Percentiles rank a stretch among this genome's conserved stretches.
These are phyloP conservation scores for Nothocercus julius DNA, from an alignment of 2,113 vertebrate species.

Conservation along the genomic window DNA sequence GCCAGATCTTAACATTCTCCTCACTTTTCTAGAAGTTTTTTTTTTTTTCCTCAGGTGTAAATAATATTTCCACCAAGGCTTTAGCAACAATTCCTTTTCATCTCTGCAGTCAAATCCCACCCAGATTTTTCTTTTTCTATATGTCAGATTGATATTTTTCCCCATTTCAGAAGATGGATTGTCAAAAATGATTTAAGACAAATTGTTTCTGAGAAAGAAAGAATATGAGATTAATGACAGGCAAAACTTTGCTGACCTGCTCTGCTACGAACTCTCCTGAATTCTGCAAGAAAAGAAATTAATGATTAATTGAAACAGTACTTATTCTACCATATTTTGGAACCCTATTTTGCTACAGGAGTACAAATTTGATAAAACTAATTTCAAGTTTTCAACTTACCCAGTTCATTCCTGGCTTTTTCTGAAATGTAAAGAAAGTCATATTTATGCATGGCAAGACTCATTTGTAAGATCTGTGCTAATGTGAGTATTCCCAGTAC, in stretches of 20 bases:
- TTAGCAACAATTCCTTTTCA: too few relatives aligned
- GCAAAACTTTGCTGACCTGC: background rate
- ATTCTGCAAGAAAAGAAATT: background rate
- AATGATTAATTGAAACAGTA: background rate
- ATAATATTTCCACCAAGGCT: too few relatives aligned
- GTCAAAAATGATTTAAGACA: too few relatives aligned
- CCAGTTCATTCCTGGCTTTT: background rate
- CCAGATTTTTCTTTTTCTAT: too few relatives aligned
- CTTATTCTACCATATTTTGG: background rate
- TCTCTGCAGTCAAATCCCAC: too few relatives aligned
- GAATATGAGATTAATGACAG: background rate
- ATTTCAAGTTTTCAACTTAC: background rate
- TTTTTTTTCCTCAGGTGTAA: too few relatives aligned
- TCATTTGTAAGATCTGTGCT: background rate
- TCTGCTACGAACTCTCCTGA: background rate
- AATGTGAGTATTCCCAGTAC: background rate
- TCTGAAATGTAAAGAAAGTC: background rate
- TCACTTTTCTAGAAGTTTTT: too few relatives aligned
- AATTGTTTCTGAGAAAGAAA: background rate
- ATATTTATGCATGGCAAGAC: background rate
- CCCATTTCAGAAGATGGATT: too few relatives aligned
- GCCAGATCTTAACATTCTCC: too few relatives aligned
- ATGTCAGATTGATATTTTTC: too few relatives aligned
- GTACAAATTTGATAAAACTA: background rate
- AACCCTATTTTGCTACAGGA: background rate